Percentiles rank a stretch among this genome's conserved stretches.
Conservation (phyloP, 2,113 vertebrate species). For the Phodopus roborovskii region DNA sequence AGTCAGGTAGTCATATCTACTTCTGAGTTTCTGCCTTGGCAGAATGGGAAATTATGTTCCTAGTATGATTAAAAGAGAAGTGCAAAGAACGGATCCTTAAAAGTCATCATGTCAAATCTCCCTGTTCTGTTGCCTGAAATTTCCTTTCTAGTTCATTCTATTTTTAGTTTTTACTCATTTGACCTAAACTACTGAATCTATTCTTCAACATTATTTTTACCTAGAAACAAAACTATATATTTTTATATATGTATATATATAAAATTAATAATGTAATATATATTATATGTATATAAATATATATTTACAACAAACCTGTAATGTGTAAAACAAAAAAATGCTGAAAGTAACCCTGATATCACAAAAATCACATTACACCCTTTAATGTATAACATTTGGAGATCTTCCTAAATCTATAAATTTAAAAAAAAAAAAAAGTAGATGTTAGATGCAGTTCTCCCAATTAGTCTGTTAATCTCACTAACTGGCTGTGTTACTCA, state of each 20-base stretch:
- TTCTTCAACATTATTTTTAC: constrained; percentile 24
- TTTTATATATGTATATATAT: no score
- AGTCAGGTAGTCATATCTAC: background rate
- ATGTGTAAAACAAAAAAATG: background rate
- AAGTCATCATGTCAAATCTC: background rate
- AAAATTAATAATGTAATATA: no score
- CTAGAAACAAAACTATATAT: background rate
- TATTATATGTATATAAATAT: no score
- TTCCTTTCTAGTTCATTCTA: background rate
- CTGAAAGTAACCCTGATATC: constrained; percentile 1
- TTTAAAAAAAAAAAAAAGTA: background rate
- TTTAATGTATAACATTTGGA: constrained; percentile 27
- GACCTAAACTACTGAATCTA: background rate
- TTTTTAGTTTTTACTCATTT: background rate
- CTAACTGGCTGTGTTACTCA: background rate
- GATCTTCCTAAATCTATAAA: background rate
- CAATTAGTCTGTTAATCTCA: background rate
- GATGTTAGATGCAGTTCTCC: background rate
- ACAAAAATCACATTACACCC: background rate
- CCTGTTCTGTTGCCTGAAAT: background rate
- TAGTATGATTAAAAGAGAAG: background rate
- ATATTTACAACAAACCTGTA: constrained; percentile 8
- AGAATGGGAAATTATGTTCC: background rate
- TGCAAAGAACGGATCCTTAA: background rate
- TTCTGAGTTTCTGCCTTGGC: background rate